Base-by-base conservation (phyloP, 1,140 invertebrate genomes). In the Coptotermes formosanus region DNA sequence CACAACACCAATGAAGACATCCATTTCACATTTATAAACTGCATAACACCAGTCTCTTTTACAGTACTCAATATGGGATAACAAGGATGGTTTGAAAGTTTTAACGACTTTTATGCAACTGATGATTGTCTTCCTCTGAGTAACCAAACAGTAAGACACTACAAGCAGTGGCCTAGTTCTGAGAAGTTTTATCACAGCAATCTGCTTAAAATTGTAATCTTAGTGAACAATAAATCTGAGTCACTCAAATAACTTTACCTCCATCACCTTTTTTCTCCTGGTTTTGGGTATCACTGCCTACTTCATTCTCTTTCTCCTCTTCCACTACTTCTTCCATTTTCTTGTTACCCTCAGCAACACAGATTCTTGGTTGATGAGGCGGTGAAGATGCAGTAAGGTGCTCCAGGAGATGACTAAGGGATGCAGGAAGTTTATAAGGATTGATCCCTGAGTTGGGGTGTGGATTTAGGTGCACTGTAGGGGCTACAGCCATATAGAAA, bases 391-490 rank as follows among this genome's bases (percentile, higher is more conserved):
- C 7, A 9, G 85, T 59, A 38, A 95, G 88, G 88, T 94, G 94
- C 88, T 94, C 94, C 44, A 95, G 90, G 21, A 95, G 91, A 89
- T 95, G 94, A 64, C 92, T 93, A 32, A 95, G 88, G 6, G 93
- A 92, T 21, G 92, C 91, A 7, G 94, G 94, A 69, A 95, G 90
- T 75, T 93, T 93, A 86, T 94, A 95, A 2, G 92, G 92, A 2
- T 75, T 25, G 9, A 75, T n/a, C n/a, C 64, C 64, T 75, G 64
- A 25, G 86, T 83, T 89, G 16, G 91, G 89, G 64, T 75, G 25
- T 75, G 64, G 64, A 75, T 75, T 75, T 86, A 91, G 90, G 88
- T 92, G 92, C 87, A 93, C 89, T 64, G 91, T 90, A 89, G 94
- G 90, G 21, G 92, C 91, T 11, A 92, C 91, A 16, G 93, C 91